Conservation (phyloP, 2,888 invertebrate species). For the Agrypnus murinus region DNA sequence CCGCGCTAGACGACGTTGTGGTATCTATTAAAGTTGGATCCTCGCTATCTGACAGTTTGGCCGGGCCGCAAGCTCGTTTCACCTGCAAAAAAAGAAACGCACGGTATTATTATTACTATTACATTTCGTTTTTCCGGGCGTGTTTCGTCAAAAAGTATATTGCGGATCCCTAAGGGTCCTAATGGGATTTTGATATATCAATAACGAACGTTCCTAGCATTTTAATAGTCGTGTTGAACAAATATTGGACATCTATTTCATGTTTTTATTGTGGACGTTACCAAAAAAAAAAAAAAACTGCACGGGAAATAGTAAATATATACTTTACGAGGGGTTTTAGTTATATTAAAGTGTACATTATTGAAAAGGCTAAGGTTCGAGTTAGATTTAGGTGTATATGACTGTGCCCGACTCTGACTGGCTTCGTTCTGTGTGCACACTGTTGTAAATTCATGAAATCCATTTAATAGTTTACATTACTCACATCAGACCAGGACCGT, state of each 20-base stretch:
- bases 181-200: constrained; percentile 26
- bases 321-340: too few relatives aligned
- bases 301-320: not conserved
- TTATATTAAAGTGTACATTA: too few relatives aligned
- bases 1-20: constrained; percentile 37
- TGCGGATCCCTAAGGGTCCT: not conserved
- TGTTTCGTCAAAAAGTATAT: constrained; percentile 3
- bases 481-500: too few relatives aligned
- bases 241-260: constrained; percentile 30
- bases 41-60: constrained; percentile 64
- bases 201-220: constrained; percentile 27
- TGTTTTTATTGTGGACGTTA: constrained; percentile 1
- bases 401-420: too few relatives aligned
- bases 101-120: too few relatives aligned
- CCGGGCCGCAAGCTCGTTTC: constrained; percentile 73
- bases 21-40: constrained; percentile 51
- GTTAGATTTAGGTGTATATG: too few relatives aligned
- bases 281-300: not conserved
- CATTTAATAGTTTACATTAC: too few relatives aligned
- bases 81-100: constrained; percentile 72
- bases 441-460: too few relatives aligned
- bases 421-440: too few relatives aligned
- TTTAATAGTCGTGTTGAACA: constrained; percentile 14
- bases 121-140: not conserved
- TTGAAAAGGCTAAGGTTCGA: too few relatives aligned